A percentile compares a stretch with the other conserved stretches of the same genome.
These are phyloP conservation scores for Brachionus manjavacas DNA, from an alignment of 1,140 invertebrate species.

Conservation along the genomic window DNA sequence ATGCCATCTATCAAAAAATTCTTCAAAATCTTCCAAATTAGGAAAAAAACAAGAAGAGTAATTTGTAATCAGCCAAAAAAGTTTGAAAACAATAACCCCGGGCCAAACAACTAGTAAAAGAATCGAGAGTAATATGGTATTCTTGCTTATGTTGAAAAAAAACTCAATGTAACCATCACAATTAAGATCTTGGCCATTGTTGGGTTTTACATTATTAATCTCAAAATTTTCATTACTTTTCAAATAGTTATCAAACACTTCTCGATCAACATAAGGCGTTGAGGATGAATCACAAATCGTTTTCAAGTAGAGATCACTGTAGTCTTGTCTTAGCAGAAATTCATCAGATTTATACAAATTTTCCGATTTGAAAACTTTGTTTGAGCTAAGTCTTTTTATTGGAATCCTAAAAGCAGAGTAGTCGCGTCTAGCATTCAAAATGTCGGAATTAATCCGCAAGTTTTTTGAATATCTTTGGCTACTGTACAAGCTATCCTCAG, in stretches of 20 bases:
- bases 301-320: not conserved
- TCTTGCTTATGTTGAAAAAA: conserved; percentile 23
- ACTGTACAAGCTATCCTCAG: not conserved
- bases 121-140: not conserved
- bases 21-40: conserved; percentile 20
- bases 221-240: not conserved
- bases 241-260: conserved; percentile 16
- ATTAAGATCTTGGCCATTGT: not conserved
- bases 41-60: conserved; percentile 2
- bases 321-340: not conserved
- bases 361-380: not conserved
- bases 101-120: not conserved
- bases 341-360: not conserved
- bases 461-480: not conserved
- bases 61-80: not conserved
- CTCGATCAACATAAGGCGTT: not conserved
- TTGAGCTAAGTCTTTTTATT: not conserved
- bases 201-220: not conserved
- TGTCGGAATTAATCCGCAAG: not conserved
- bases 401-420: not conserved
- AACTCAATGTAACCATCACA: not conserved
- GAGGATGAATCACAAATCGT: not conserved
- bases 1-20: conserved; percentile 24
- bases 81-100: not conserved
- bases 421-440: not conserved